Evolutionary conservation across 2,113 vertebrate genomes (phyloP), one percentile per base, ranked within the genome.

Genomic region (Datnioides undecimradiatus): DNA sequence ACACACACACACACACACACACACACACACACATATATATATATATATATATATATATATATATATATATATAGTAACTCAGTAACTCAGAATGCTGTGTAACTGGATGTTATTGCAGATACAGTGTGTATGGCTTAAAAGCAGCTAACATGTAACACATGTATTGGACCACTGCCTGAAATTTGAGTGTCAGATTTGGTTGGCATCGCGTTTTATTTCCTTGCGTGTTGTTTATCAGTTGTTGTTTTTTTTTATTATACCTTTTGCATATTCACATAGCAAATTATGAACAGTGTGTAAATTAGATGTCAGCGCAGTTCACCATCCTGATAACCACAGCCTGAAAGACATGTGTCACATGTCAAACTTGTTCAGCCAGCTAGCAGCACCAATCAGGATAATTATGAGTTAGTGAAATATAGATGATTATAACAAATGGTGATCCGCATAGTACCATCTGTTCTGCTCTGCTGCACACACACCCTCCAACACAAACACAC

Each of bases 371-470:
- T 41, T 74, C 62, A 66, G 65, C 60, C 84, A 83, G 68, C 68
- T 71, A 48, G 82, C 64, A 58, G 67, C 66, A 76, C 38, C 85
- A 90, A 85, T 92, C 84, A 75, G 71, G 68, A 90, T 91, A 73
- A 92, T 93, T 92, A 83, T 88, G 83, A 90, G 78, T 79, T 74
- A 83, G 80, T 80, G 82, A 91, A 91, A 90, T 64, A 80, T 80
- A 83, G 85, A 82, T 40, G 54, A 90, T 90, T 79, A 89, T 65
- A 69, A 38, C 76, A 76, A 92, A 86, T 76, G 79, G 38, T 89
- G 76, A 91, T 86, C 90, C 8, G 1, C 76, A 74, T 34, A 60
- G 45, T 23, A 59, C 90, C 92, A 92, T 90, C 91, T 92, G 92
- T 71, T 78, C 67, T 25, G 48, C 82, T 73, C 76, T 43, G 57